phyloP scores from a whole-genome alignment of 2,797 vertebrate genomes.

The Lepus townsendii region DNA sequence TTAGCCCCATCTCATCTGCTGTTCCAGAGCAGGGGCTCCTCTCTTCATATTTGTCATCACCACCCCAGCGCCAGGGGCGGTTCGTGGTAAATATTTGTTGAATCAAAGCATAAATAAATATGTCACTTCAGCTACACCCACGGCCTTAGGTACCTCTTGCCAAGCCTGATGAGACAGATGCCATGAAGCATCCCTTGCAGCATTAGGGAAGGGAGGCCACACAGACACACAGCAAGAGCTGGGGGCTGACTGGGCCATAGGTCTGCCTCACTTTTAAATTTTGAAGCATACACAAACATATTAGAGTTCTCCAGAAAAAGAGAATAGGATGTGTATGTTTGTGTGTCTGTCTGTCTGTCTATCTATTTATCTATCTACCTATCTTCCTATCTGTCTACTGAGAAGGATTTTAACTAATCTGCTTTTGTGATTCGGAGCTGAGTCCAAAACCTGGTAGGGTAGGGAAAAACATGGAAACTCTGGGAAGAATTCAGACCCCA shows the following conservation, averaged over 20 bases:
- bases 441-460: slow-evolving; percentile 14
- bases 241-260: neutral
- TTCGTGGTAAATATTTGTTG: neutral
- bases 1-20: neutral
- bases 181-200: neutral
- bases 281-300: neutral
- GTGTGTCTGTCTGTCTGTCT: too few species aligned
- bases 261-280: slow-evolving; percentile 18
- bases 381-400: too few species aligned
- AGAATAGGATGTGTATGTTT: neutral
- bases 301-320: neutral
- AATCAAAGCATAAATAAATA: neutral
- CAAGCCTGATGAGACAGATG: neutral
- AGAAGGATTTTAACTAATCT: neutral
- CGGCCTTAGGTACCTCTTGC: neutral
- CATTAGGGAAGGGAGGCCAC: neutral
- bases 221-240: neutral
- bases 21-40: neutral
- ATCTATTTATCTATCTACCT: too few species aligned
- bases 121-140: neutral
- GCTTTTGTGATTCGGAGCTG: neutral
- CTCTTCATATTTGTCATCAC: neutral
- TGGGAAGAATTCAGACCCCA: neutral
- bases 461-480: neutral
- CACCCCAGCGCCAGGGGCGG: neutral